Percentiles rank a stretch among this genome's conserved stretches.
Conservation (phyloP, 1,140 invertebrate species). For the Sycophaga agraensis region DNA sequence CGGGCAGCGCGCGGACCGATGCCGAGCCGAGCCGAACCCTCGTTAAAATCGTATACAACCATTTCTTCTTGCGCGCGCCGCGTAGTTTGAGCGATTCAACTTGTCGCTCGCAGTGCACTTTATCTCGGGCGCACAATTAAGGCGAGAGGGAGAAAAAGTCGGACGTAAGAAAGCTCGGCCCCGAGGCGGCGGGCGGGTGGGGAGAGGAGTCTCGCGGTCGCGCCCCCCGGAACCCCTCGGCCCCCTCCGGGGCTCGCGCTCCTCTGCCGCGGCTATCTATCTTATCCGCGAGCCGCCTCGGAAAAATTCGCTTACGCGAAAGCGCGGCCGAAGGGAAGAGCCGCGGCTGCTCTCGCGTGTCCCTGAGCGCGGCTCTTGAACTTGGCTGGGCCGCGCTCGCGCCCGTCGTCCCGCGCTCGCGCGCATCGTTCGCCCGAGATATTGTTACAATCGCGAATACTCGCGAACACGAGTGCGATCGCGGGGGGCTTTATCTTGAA, state of each 20-base stretch:
- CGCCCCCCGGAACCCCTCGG: too few relatives aligned
- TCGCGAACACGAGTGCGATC: conserved; percentile 26
- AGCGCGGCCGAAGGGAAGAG: conserved; percentile 3
- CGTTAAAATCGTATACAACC: too few relatives aligned
- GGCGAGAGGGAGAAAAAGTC: conserved; percentile 1
- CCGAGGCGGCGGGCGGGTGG: background rate
- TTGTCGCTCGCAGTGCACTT: too few relatives aligned
- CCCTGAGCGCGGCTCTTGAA: conserved; percentile 58
- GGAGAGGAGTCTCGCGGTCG: background rate
- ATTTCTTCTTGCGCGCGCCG: too few relatives aligned
- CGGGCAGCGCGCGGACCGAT: too few relatives aligned
- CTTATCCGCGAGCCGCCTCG: conserved; percentile 21
- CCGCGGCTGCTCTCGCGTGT: conserved; percentile 32
- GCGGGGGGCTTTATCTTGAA: conserved; percentile 44
- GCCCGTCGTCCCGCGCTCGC: conserved; percentile 24
- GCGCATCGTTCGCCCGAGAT: conserved; percentile 52
- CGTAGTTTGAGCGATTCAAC: too few relatives aligned
- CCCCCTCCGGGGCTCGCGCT: background rate
- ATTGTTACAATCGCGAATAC: conserved; percentile 54
- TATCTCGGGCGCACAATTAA: background rate
- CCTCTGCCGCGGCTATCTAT: conserved; percentile 8
- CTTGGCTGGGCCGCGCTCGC: conserved; percentile 37
- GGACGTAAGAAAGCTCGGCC: background rate
- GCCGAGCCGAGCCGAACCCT: too few relatives aligned
- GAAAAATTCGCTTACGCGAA: conserved; percentile 52